Evolutionary conservation across 2,113 vertebrate genomes (phyloP).

Genomic region (Salvelinus fontinalis): DNA sequence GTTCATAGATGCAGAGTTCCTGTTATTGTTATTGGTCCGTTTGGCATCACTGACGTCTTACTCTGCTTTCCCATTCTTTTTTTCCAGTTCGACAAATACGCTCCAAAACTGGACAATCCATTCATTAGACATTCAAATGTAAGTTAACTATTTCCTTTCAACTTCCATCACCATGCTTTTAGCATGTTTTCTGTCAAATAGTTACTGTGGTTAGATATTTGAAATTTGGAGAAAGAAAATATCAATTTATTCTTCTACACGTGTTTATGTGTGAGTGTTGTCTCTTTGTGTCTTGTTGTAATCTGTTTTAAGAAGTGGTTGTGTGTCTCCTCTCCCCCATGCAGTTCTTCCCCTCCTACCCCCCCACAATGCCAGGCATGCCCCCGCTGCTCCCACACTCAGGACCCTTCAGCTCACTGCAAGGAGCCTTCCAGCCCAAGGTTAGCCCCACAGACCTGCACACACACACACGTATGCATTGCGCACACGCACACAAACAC

Average conservation of each 20-base stretch:
- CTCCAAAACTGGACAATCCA: constrained; percentile 95
- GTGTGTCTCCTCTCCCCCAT: constrained; percentile 55
- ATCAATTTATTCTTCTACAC: constrained; percentile 52
- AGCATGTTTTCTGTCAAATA: too few species aligned
- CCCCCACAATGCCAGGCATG: constrained; percentile 92
- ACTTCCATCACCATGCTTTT: too few species aligned
- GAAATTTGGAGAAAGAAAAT: constrained; percentile 42
- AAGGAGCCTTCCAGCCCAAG: constrained; percentile 99
- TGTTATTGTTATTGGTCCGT: constrained; percentile 21
- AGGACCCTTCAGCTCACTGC: constrained; percentile 95
- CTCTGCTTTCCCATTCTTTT: constrained; percentile 57
- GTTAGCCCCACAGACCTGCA: constrained; percentile 68
- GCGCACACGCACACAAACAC: constrained; percentile 27
- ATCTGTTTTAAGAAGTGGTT: constrained; percentile 24
- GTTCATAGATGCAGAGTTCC: not conserved
- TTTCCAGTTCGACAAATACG: constrained; percentile 95
- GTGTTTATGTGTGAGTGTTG: constrained; percentile 52
- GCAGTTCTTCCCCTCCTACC: constrained; percentile 94
- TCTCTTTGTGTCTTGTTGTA: constrained; percentile 25
- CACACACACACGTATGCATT: constrained; percentile 6
- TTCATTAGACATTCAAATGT: constrained; percentile 98
- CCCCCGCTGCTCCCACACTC: constrained; percentile 94
- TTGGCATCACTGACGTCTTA: constrained; percentile 19
- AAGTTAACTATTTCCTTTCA: constrained; percentile 72
- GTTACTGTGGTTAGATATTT: not conserved